Evolutionary conservation across 2,113 vertebrate genomes (phyloP).

Genomic region (Aspiorhynchus laticeps): DNA sequence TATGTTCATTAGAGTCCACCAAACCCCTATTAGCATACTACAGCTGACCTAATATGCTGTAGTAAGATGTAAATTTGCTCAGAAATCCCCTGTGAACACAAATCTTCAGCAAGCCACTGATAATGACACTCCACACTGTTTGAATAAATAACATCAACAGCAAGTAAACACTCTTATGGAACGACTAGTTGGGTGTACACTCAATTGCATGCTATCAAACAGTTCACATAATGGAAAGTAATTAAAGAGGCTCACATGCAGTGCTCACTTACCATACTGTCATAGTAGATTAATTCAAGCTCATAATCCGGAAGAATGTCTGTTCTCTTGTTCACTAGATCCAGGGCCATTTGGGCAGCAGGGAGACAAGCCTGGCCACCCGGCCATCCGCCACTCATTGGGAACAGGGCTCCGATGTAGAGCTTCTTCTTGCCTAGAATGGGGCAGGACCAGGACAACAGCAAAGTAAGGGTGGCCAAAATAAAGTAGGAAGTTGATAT

Average conservation of each 20-base stretch:
- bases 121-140: slow-evolving; percentile 19
- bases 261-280: slow-evolving; percentile 85
- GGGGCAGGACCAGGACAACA: slow-evolving; percentile 73
- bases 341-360: slow-evolving; percentile 90
- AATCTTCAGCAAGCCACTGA: slow-evolving; percentile 15
- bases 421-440: slow-evolving; percentile 88
- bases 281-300: slow-evolving; percentile 90
- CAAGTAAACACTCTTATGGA: slow-evolving; percentile 37
- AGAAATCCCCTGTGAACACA: slow-evolving; percentile 26
- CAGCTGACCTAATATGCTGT: slow-evolving; percentile 35
- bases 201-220: slow-evolving; percentile 10
- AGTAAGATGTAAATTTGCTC: slow-evolving; percentile 42
- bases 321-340: slow-evolving; percentile 89
- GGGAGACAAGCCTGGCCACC: slow-evolving; percentile 92
- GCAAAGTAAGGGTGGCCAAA: slow-evolving; percentile 64
- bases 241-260: slow-evolving; percentile 24
- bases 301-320: slow-evolving; percentile 94
- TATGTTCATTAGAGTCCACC: slow-evolving; percentile 37
- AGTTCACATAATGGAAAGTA: slow-evolving; percentile 26
- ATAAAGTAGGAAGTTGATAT: slow-evolving; percentile 42
- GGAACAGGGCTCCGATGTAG: slow-evolving; percentile 93
- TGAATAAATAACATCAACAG: slow-evolving; percentile 42
- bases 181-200: slow-evolving; percentile 4
- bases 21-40: slow-evolving; percentile 36
- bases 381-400: slow-evolving; percentile 93